These are phyloP conservation scores for Dromococcyx pavoninus DNA, from an alignment of 2,797 vertebrate genomes.

Conservation along the genomic window DNA sequence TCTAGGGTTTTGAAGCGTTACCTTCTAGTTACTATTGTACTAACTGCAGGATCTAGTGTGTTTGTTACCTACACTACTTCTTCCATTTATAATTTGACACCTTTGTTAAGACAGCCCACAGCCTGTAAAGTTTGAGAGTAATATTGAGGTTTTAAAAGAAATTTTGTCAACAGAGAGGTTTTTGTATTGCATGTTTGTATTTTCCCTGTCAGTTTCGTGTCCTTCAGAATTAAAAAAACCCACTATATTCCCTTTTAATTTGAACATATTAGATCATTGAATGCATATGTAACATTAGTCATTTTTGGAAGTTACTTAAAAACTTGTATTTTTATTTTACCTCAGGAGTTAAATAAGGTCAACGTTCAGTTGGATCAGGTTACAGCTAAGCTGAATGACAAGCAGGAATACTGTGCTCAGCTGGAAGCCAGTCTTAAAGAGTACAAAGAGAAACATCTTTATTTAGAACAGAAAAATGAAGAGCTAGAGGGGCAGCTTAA, in stretches of 20 bases:
- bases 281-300: not conserved
- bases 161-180: not conserved
- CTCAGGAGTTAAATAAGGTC: conserved; percentile 90
- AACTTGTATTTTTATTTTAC: conserved; percentile 43
- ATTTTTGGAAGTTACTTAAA: not conserved
- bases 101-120: not conserved
- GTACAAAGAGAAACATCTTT: conserved; percentile 87
- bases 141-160: not conserved
- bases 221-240: not conserved
- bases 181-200: not conserved
- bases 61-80: not conserved
- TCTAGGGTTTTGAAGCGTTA: not conserved
- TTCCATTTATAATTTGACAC: not conserved
- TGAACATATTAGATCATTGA: not conserved
- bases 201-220: not conserved
- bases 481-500: conserved; percentile 85
- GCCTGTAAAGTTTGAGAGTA: not conserved
- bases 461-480: conserved; percentile 88
- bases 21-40: not conserved
- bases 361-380: conserved; percentile 86
- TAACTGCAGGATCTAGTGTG: not conserved
- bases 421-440: conserved; percentile 89
- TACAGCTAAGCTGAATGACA: conserved; percentile 84
- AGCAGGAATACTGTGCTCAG: conserved; percentile 87
- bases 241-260: not conserved